Evolutionary conservation across 2,113 vertebrate genomes (phyloP), one percentile per base, ranked within the genome.

Genomic region (Anguilla japonica): DNA sequence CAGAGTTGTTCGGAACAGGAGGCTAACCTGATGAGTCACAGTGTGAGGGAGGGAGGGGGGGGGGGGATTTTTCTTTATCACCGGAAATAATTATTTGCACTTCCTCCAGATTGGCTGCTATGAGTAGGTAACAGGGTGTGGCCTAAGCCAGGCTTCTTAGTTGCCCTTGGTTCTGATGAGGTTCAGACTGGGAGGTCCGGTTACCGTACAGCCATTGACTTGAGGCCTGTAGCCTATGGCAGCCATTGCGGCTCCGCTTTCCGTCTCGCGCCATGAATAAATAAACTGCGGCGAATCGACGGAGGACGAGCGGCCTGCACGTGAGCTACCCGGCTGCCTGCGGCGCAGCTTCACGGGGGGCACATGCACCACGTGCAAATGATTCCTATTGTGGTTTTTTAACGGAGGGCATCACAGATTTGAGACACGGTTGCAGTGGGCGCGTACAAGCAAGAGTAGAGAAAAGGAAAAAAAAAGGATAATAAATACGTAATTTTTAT

Each of bases 241-340:
- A 41, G 34, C 78, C 53, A 80, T 50, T 41, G 18, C 60, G 22
- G 60, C 60, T 63, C 60, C 4, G 60, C 78, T 26, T 43, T 85
- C 9, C 34, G 26, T 5, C 53, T 79, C 71, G 50, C 15, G 2
- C 13, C 75, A 85, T 85, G 39, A 85, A 81, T 84, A 84, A 85
- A 80, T 80, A n/a, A 79, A 56, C 43, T 79, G 14, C 75, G 22
- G 46, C 9, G 39, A 6, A 0, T 71, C 60, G 60, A 84, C 6
- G n/a, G 71, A 26, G 34, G 50, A 9, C 14, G 79, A 40, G 34
- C 34, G n/a, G 7, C 14, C 20, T 20, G n/a, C 39, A 29, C 43
- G 50, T 11, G 71, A 56, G n/a, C 1, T 56, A 34, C 22, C 22
- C 11, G 50, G 39, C 67, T 75, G 6, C 67, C 67, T 29, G 41